Conservation (phyloP, 1,140 invertebrate species). For the Holcopasites calliopsidis region DNA sequence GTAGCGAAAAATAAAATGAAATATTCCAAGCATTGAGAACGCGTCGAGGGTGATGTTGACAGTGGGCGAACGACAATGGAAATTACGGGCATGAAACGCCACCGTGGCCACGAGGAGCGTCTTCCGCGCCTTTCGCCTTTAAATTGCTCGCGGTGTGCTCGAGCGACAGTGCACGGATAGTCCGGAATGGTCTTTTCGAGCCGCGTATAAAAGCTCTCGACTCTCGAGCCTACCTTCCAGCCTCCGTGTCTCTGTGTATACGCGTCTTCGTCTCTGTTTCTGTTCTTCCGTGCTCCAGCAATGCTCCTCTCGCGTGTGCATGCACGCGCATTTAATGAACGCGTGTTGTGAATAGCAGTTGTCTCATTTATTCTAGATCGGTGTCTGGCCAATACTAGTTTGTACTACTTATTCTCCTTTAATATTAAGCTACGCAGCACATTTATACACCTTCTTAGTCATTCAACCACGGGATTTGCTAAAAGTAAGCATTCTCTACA, state of each 20-base stretch:
- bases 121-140: slow-evolving; percentile 61
- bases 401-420: no score
- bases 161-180: slow-evolving; percentile 42
- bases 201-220: slow-evolving; percentile 62
- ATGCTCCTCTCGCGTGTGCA: no score
- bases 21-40: not conserved
- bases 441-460: no score
- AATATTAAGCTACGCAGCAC: no score
- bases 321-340: not conserved
- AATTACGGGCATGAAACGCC: slow-evolving; percentile 53
- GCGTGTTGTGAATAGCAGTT: not conserved
- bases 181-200: slow-evolving; percentile 63
- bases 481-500: no score
- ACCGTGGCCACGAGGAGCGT: slow-evolving; percentile 35
- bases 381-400: not conserved
- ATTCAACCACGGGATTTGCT: no score
- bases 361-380: not conserved
- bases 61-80: slow-evolving; percentile 46
- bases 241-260: slow-evolving; percentile 1
- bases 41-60: slow-evolving; percentile 15
- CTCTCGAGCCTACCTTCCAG: slow-evolving; percentile 53
- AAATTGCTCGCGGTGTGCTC: slow-evolving; percentile 55
- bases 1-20: not conserved
- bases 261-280: not conserved
- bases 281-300: not conserved